Evolutionary conservation across 2,113 vertebrate species (phyloP), one percentile per base, ranked within the genome.

Genomic region (Hyaena hyaena): DNA sequence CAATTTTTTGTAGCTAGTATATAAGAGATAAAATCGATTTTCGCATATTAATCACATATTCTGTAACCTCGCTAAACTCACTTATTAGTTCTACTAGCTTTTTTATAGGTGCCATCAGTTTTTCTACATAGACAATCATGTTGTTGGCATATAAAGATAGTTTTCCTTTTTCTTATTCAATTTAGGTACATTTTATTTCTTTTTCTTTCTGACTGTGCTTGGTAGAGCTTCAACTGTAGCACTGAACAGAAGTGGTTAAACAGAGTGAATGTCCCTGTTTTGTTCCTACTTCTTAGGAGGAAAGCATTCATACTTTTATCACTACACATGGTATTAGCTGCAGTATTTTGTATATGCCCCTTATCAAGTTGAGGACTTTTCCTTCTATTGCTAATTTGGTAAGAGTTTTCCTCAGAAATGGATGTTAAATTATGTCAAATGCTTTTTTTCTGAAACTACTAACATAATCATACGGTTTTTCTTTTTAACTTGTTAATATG

Each of bases 71-170:
- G 9, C 16, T 93, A 89, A 65, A n/a, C 53, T 88, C 35, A 50
- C 11, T 53, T 90, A 90, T 69, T 69, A 76, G 31, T 90, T 74
- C 53, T 66, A 71, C 73, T 55, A 71, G 50, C 14, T 95, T 92
- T 88, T 83, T 77, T 23, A 53, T 63, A 95, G 43, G 10, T 79
- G 61, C 63, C 45, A 65, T 84, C 43, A 33, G 23, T 65, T 96
- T 85, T 96, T 66, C 63, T 79, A 73, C 15, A 66, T 86, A 73
- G 39, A 69, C 15, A 83, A 88, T 96, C 68, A 83, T 43, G 15
- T 77, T 87, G 43, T 77, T 35, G 48, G 0, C 58, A 79, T 53
- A 82, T 28, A 58, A 66, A 82, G 31, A 85, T 3, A 76, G n/a
- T 83, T 83, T 95, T 88, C 69, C 53, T 68, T 87, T 35, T 68